phyloP scores from a whole-genome alignment of 2,797 vertebrate species.

The Gallinago solitaria region DNA sequence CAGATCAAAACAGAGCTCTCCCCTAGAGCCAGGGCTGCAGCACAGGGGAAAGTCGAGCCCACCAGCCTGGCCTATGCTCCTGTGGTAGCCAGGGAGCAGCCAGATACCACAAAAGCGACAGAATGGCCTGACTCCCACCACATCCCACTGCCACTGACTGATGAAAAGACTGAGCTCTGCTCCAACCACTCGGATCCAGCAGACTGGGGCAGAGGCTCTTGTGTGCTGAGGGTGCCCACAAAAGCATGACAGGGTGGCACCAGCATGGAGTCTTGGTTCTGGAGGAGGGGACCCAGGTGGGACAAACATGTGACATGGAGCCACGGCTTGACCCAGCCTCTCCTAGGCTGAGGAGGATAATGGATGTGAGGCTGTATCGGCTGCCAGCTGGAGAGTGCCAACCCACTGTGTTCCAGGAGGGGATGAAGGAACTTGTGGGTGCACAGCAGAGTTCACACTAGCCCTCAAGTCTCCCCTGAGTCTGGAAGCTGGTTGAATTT shows the following conservation, averaged over 20 bases:
- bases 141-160: background rate
- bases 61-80: background rate
- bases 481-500: background rate
- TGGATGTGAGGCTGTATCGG: rapidly evolving
- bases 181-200: background rate
- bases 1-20: background rate
- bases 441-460: background rate
- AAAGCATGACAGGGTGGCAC: background rate
- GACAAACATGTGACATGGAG: background rate
- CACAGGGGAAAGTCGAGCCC: background rate
- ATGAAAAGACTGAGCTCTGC: background rate
- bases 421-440: background rate
- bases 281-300: background rate
- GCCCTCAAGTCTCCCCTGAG: background rate
- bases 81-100: background rate
- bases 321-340: background rate
- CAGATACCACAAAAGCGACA: background rate
- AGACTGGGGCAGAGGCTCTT: background rate
- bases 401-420: background rate
- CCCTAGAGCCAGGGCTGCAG: background rate
- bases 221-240: background rate
- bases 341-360: background rate
- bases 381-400: background rate
- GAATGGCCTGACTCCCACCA: background rate
- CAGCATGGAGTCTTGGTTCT: rapidly evolving